Evolutionary conservation across 2,113 vertebrate genomes (phyloP).

Genomic region (Panthera uncia): DNA sequence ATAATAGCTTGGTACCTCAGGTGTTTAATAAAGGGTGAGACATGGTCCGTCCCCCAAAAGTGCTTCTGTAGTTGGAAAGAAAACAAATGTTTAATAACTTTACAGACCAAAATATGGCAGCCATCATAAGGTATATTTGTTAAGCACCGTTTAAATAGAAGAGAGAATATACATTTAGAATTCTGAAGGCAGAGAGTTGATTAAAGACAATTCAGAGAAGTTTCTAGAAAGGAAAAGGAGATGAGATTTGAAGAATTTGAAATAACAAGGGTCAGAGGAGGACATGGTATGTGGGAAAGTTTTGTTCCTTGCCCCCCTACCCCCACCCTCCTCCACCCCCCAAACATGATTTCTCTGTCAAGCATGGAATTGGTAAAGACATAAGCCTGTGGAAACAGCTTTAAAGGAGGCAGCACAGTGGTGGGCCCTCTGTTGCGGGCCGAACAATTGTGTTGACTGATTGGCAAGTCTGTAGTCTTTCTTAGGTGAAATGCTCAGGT

Average conservation of each 20-base stretch:
- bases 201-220: neutral
- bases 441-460: fast-evolving
- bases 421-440: neutral
- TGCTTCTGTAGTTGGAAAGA: neutral
- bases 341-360: neutral
- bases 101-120: neutral
- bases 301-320: neutral
- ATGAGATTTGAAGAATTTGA: neutral
- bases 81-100: neutral
- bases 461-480: neutral
- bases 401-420: neutral
- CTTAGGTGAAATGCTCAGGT: neutral
- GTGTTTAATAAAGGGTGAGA: neutral
- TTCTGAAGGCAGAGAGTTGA: neutral
- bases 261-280: neutral
- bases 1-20: neutral
- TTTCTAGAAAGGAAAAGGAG: neutral
- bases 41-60: neutral
- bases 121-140: neutral
- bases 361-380: neutral
- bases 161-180: neutral
- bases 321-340: neutral
- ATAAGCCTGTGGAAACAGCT: neutral
- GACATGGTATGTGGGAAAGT: neutral
- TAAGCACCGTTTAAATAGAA: neutral